Base-by-base conservation (phyloP, 2,113 vertebrate genomes). In the Oryctolagus cuniculus region DNA sequence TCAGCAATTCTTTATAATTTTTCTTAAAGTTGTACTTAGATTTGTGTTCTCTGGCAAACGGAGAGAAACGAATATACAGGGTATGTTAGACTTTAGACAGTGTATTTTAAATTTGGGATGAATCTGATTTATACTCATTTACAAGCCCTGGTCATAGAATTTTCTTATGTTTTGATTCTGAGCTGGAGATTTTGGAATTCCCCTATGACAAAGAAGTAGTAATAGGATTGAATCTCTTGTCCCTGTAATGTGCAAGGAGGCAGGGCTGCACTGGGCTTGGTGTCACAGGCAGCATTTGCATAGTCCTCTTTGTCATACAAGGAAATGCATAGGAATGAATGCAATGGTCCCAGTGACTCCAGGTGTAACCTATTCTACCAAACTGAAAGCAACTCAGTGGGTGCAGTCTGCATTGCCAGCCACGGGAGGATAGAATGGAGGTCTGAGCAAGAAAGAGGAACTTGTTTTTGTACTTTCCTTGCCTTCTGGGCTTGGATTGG, bases 81-180 rank as follows among this genome's bases (percentile, higher is more conserved):
- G 10, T 10, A 53, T 24, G 3, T 67, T 73, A 44, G 22, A 53
- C 10, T 72, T 63, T 27, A 31, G 19, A 74, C 11, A 31, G 27
- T 74, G n/a, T 1, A 49, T 72, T 87, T 89, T 29, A 67, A 73
- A 66, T 5, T 66, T 78, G 25, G 67, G 53, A 74, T 79, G 38
- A 55, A 58, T 9, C 74, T 78, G 29, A n/a, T 38, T 16, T 22
- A 34, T 67, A 44, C 5, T 67, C 5, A 73, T 31, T 88, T 93
- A 1, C 21, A 88, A 85, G 21, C 12, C 27, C 31, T 73, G 17
- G 8, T 79, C 9, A 69, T 74, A 44, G 44, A 10, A 31, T 38
- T 38, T 90, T 73, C 61, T 70, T 49, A 44, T 36, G 12, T 86
- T 88, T 88, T 88, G 25, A 70, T 75, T 88, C 90, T 93, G 13